A percentile compares a stretch with the other conserved stretches of the same genome.
These are phyloP conservation scores for Harpegnathos saltator DNA, from an alignment of 1,140 invertebrate genomes.

Conservation along the genomic window DNA sequence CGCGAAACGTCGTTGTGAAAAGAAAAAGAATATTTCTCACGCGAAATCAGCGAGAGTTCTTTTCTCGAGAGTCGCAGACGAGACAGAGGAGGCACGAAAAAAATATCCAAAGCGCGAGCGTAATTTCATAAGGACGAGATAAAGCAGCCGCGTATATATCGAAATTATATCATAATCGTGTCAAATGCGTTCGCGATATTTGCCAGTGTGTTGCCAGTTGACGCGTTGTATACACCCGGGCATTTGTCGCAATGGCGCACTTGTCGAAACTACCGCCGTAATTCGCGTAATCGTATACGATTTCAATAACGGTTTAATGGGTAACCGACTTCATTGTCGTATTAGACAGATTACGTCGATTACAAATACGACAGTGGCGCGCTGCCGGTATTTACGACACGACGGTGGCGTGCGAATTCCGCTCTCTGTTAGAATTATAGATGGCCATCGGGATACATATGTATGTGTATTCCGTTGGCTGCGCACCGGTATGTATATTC, in stretches of 20 bases:
- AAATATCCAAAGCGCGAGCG: too few relatives aligned
- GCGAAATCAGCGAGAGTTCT: too few relatives aligned
- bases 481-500: not conserved
- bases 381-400: conserved; percentile 44
- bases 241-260: conserved; percentile 2
- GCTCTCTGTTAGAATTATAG: conserved; percentile 48
- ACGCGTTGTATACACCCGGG: conserved; percentile 4
- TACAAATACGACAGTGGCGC: conserved; percentile 46
- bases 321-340: conserved; percentile 59
- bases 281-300: conserved; percentile 56
- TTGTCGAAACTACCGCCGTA: conserved; percentile 27
- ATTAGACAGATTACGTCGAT: conserved; percentile 58
- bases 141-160: conserved; percentile 31
- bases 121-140: not conserved
- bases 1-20: too few relatives aligned
- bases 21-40: too few relatives aligned
- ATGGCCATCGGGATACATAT: not conserved
- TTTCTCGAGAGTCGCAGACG: too few relatives aligned
- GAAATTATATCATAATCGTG: conserved; percentile 39
- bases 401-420: not conserved
- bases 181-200: conserved; percentile 54
- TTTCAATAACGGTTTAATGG: conserved; percentile 60
- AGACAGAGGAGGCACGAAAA: too few relatives aligned
- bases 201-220: conserved; percentile 22
- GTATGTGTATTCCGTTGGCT: not conserved